phyloP scores from a whole-genome alignment of 2,797 vertebrate genomes.

The Alosa sapidissima region DNA sequence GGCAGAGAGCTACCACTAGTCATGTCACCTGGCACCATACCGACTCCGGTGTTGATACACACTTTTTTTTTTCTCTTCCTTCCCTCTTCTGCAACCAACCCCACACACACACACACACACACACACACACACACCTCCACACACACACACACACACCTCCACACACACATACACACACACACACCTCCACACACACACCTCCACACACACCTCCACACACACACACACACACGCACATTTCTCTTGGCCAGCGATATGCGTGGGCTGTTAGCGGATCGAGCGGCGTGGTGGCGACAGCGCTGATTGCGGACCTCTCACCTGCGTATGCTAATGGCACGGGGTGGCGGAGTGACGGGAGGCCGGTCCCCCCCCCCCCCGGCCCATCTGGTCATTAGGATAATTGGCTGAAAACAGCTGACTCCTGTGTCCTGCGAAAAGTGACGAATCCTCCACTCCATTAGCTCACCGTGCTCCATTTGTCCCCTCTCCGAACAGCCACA shows the following conservation, averaged over 20 bases:
- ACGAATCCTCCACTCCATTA: conserved; percentile 48
- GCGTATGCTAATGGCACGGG: conserved; percentile 67
- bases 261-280: conserved; percentile 56
- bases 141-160: conserved; percentile 17
- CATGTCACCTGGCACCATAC: neutral
- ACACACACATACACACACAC: conserved; percentile 15
- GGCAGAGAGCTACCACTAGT: neutral
- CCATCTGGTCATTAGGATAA: conserved; percentile 73
- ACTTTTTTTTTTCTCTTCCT: neutral
- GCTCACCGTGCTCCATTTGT: conserved; percentile 48
- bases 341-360: conserved; percentile 44
- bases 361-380: conserved; percentile 45
- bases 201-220: conserved; percentile 3
- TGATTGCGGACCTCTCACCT: conserved; percentile 76
- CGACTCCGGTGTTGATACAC: neutral
- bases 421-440: conserved; percentile 57
- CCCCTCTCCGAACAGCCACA: conserved; percentile 8
- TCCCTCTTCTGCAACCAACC: neutral
- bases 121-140: too few relatives aligned
- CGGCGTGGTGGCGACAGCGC: conserved; percentile 52
- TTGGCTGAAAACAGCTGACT: conserved; percentile 72
- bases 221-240: conserved; percentile 26
- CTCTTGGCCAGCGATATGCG: neutral
- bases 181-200: conserved; percentile 35
- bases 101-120: too few relatives aligned